These are phyloP conservation scores for Aeoliscus strigatus DNA, from an alignment of 2,797 vertebrate genomes.

Conservation along the genomic window DNA sequence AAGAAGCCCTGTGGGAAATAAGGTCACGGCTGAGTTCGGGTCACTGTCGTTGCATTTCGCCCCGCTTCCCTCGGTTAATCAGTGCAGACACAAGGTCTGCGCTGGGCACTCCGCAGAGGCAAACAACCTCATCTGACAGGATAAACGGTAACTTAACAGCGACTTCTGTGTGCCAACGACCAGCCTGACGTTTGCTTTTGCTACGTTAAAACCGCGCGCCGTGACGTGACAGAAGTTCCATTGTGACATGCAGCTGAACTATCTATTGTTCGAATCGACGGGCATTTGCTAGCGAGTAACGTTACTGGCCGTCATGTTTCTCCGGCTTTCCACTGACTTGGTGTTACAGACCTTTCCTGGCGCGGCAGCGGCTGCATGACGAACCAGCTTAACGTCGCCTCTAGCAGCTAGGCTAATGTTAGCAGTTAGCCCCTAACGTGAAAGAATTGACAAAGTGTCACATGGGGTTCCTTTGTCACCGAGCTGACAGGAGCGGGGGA, in stretches of 20 bases:
- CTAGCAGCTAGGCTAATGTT: conserved; percentile 37
- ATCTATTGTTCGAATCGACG: conserved; percentile 23
- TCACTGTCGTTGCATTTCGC: conserved; percentile 26
- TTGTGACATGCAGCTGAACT: conserved; percentile 13
- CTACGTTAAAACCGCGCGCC: too few species aligned
- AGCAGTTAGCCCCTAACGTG: conserved; percentile 17
- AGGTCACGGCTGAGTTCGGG: conserved; percentile 24
- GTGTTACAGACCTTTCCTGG: conserved; percentile 23
- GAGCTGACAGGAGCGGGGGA: conserved; percentile 32
- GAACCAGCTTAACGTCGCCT: conserved; percentile 1
- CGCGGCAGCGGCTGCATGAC: conserved; percentile 37
- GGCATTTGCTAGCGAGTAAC: conserved; percentile 18
- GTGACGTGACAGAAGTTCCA: conserved; percentile 6
- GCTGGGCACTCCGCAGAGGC: conserved; percentile 46
- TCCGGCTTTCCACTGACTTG: conserved; percentile 12
- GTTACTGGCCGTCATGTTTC: conserved; percentile 18
- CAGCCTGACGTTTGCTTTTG: conserved; percentile 31
- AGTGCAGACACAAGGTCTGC: conserved; percentile 32
- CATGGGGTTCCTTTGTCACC: conserved; percentile 42
- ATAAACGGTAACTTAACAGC: conserved; percentile 46
- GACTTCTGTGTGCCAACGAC: conserved; percentile 25
- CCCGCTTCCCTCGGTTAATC: conserved; percentile 36
- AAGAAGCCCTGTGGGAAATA: conserved; percentile 9
- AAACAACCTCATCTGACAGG: conserved; percentile 47
- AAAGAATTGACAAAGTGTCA: conserved; percentile 28